phyloP scores from a whole-genome alignment of 2,113 vertebrate genomes.

The Benitochromis conjunctus region DNA sequence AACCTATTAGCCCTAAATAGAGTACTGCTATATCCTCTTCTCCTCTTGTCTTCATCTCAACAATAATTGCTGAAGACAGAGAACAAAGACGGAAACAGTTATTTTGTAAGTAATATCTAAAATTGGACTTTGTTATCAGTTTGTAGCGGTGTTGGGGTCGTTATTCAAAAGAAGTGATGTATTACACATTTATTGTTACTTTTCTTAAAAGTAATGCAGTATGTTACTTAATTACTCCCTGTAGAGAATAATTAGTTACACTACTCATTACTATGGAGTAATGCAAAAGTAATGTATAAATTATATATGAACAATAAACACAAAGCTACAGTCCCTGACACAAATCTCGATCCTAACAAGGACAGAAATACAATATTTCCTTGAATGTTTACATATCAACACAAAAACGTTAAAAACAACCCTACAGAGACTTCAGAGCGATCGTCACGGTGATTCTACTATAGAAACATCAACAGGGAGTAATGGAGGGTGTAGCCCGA shows the following conservation, averaged over 20 bases:
- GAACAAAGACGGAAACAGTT: background rate
- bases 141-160: background rate
- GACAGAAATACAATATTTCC: background rate
- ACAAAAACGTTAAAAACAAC: background rate
- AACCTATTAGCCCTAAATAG: background rate
- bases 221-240: background rate
- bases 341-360: background rate
- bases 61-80: background rate
- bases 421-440: background rate
- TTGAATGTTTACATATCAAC: background rate
- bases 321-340: background rate
- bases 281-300: background rate
- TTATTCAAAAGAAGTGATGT: background rate
- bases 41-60: background rate
- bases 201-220: no score
- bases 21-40: background rate
- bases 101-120: background rate
- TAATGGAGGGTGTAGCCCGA: background rate
- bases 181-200: background rate
- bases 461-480: background rate
- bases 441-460: background rate
- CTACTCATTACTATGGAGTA: background rate
- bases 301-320: background rate
- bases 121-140: background rate
- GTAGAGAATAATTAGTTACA: background rate